Conservation (phyloP, 2,113 vertebrate genomes). For the Pelusios castaneus region DNA sequence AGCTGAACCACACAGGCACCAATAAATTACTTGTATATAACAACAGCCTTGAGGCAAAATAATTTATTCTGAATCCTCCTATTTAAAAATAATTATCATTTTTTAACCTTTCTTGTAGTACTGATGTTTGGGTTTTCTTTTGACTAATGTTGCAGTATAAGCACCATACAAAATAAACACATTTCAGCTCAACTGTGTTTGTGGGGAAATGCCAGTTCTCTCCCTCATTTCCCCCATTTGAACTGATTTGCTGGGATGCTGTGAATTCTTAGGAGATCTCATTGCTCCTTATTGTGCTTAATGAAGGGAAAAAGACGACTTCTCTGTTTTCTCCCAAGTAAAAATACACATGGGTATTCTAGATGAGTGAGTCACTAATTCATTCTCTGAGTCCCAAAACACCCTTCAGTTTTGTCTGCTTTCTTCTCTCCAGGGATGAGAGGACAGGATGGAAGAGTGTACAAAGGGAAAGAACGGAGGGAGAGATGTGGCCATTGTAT, state of each 20-base stretch:
- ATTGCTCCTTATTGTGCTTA: neutral
- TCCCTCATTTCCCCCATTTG: neutral
- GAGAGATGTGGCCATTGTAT: neutral
- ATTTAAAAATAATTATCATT: constrained; percentile 20
- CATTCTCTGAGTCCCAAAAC: neutral
- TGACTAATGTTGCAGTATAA: neutral
- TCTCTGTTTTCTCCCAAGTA: neutral
- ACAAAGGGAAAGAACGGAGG: constrained; percentile 53
- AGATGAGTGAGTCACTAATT: neutral
- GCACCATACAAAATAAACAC: neutral
- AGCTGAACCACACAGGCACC: neutral
- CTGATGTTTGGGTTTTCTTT: neutral
- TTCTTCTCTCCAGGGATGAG: constrained; percentile 60
- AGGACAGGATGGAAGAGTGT: constrained; percentile 57
- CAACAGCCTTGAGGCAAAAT: neutral
- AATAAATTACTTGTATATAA: neutral
- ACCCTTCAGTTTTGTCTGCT: constrained; percentile 59
- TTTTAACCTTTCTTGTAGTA: constrained; percentile 23
- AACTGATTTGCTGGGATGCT: neutral
- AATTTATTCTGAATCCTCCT: neutral
- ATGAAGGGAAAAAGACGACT: neutral
- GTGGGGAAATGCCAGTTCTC: neutral
- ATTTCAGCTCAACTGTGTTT: neutral
- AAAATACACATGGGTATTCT: constrained; percentile 35
- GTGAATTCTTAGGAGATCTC: constrained; percentile 27